Conservation (phyloP, 2,113 vertebrate species). For the Myotis davidii region DNA sequence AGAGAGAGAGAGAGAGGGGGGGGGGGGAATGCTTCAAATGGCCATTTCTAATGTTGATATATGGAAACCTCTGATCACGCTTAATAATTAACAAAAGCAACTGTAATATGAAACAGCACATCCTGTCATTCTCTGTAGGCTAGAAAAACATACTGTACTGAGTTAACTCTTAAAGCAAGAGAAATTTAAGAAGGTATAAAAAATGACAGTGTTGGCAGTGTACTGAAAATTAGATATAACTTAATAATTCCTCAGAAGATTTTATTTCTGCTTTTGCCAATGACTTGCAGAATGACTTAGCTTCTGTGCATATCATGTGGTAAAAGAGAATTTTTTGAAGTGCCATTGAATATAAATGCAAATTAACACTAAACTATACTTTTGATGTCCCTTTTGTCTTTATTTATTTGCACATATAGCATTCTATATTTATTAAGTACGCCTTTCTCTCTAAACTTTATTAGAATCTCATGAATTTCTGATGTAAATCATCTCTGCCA, state of each 20-base stretch:
- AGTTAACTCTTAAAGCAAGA: constrained; percentile 7
- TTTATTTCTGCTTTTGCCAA: constrained; percentile 33
- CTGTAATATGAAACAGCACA: neutral
- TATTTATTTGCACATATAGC: constrained; percentile 19
- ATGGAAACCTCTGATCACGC: neutral
- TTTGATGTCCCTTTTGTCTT: neutral
- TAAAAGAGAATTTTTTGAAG: constrained; percentile 32
- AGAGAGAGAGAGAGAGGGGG: too few relatives aligned
- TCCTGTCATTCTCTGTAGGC: neutral
- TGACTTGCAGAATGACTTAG: constrained; percentile 1
- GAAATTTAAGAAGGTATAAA: neutral
- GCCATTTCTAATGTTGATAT: neutral
- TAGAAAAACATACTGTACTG: neutral
- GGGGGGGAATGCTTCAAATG: constrained; percentile 1
- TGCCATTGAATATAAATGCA: constrained; percentile 19
- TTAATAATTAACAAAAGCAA: neutral
- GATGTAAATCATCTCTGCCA: neutral
- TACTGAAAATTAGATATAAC: constrained; percentile 19
- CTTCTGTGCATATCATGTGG: neutral
- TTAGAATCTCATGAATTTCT: neutral
- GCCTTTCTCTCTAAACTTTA: constrained; percentile 44
- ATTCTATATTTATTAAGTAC: constrained; percentile 1
- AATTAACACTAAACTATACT: constrained; percentile 36
- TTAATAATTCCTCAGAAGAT: neutral
- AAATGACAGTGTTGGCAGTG: neutral